phyloP scores from a whole-genome alignment of 1,140 invertebrate genomes.

The Procambarus clarkii region DNA sequence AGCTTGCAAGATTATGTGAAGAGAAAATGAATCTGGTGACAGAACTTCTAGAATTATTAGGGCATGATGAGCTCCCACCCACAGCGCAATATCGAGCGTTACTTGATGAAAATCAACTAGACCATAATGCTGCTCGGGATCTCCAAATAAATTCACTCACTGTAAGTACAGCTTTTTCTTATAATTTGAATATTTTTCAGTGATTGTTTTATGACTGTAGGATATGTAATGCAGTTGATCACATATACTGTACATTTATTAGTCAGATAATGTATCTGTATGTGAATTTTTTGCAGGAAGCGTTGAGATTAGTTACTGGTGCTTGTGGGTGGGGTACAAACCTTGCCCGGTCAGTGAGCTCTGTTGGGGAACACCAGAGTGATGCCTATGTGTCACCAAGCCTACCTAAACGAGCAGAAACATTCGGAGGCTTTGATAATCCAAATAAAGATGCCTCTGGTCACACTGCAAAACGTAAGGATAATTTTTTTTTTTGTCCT shows the following conservation, averaged over 20 bases:
- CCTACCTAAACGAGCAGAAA: constrained; percentile 92
- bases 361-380: constrained; percentile 92
- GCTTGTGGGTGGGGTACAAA: constrained; percentile 84
- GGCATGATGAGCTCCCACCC: constrained; percentile 48
- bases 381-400: constrained; percentile 87
- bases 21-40: constrained; percentile 91
- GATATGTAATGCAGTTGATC: too few species aligned
- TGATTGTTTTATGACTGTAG: too few species aligned
- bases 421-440: constrained; percentile 93
- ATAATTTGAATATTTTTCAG: background rate
- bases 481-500: background rate
- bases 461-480: constrained; percentile 68
- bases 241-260: background rate
- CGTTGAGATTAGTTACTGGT: constrained; percentile 84
- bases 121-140: constrained; percentile 68
- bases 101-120: constrained; percentile 70
- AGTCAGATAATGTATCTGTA: background rate
- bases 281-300: constrained; percentile 78
- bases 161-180: constrained; percentile 24
- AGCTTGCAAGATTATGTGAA: constrained; percentile 89
- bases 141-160: constrained; percentile 66
- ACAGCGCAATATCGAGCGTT: constrained; percentile 70
- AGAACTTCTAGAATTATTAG: constrained; percentile 82
- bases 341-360: constrained; percentile 91
- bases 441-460: constrained; percentile 73